These are phyloP conservation scores for Lophius americanus DNA, from an alignment of 2,797 vertebrate genomes.

Conservation along the genomic window DNA sequence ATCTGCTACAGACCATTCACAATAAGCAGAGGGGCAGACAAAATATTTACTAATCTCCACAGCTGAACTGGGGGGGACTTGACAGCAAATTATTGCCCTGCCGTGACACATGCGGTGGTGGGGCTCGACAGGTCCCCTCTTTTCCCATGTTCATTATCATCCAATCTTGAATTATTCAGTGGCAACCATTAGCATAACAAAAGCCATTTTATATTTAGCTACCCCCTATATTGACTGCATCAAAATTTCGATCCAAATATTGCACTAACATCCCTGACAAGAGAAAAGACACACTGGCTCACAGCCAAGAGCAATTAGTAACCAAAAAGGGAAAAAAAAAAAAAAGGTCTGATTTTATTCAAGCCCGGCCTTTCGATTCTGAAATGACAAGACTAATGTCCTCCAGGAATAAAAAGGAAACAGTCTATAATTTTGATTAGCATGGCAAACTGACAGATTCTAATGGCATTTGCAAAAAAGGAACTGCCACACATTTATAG, in stretches of 20 bases:
- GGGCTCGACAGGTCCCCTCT: conserved; percentile 77
- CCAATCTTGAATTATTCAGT: conserved; percentile 88
- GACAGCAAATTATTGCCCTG: conserved; percentile 84
- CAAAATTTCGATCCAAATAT: conserved; percentile 80
- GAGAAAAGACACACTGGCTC: conserved; percentile 66
- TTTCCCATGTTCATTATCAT: conserved; percentile 83
- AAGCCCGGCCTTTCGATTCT: conserved; percentile 42
- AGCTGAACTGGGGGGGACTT: conserved; percentile 61
- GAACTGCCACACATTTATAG: conserved; percentile 55
- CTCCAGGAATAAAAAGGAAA: conserved; percentile 38
- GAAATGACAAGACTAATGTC: conserved; percentile 64
- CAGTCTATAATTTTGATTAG: conserved; percentile 67
- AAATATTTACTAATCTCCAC: conserved; percentile 80
- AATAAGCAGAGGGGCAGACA: conserved; percentile 59
- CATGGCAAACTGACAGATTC: conserved; percentile 44
- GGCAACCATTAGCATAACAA: conserved; percentile 83
- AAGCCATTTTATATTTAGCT: conserved; percentile 87
- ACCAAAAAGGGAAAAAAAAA: conserved; percentile 28
- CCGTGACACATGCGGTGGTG: conserved; percentile 76
- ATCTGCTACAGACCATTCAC: conserved; percentile 53
- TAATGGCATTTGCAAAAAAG: conserved; percentile 64
- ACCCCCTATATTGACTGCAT: conserved; percentile 75
- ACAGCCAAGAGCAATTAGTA: conserved; percentile 82
- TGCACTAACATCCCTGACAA: conserved; percentile 76
- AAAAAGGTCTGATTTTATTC: conserved; percentile 21